A percentile compares a stretch with the other conserved stretches of the same genome.
Evolutionary conservation across 53 echinoderm and acorn worm species (phyloP).

Genomic region (Henricia sp.): DNA sequence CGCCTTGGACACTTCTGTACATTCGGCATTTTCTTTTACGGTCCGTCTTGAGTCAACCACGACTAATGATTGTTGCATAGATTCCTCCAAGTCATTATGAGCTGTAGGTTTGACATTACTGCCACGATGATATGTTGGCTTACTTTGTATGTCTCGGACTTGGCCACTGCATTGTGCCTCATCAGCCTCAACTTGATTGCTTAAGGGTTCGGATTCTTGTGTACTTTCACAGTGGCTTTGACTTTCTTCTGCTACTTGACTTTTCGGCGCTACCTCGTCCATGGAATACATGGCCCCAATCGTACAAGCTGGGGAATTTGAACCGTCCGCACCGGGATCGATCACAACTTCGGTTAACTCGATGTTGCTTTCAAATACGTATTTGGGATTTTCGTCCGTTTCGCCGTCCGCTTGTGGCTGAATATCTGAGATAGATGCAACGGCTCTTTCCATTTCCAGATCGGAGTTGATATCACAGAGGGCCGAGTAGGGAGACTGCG

Average conservation of each 20-base stretch:
- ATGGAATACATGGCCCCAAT: background rate
- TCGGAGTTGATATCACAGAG: conserved; percentile 23
- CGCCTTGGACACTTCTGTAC: too few species aligned
- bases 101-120: background rate
- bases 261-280: background rate
- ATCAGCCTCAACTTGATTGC: background rate
- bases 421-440: background rate
- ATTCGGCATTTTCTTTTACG: too few species aligned
- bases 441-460: conserved; percentile 19
- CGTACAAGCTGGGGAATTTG: background rate
- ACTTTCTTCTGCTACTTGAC: background rate
- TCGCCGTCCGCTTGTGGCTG: background rate
- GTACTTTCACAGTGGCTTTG: background rate
- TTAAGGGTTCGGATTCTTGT: background rate
- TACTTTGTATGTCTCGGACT: background rate
- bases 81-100: too few species aligned
- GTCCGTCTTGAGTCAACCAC: too few species aligned
- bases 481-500: background rate
- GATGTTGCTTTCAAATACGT: background rate
- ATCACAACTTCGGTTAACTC: conserved; percentile 18
- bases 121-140: background rate
- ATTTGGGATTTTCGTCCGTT: background rate
- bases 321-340: background rate
- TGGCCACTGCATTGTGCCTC: background rate
- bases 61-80: too few species aligned